phyloP scores from a whole-genome alignment of 2,797 vertebrate species.

The Halcyon chelicuti region DNA sequence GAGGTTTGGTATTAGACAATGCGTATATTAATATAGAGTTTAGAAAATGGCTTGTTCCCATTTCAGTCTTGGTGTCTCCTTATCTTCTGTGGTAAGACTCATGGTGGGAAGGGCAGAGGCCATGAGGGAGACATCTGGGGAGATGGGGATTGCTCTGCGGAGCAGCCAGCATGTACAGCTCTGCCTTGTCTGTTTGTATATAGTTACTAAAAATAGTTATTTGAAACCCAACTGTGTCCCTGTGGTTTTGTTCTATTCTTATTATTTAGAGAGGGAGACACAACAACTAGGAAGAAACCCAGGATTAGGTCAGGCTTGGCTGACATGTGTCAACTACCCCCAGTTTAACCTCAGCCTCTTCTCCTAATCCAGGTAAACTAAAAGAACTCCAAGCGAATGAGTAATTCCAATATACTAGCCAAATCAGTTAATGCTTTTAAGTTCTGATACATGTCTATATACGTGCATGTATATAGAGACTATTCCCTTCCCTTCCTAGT shows the following conservation, averaged over 20 bases:
- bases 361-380: not conserved
- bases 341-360: conserved; percentile 28
- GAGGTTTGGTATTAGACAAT: not conserved
- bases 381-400: not conserved
- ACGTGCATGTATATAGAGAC: not conserved
- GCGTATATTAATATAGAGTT: not conserved
- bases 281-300: not conserved
- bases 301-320: conserved; percentile 22
- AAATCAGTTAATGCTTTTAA: not conserved
- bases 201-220: not conserved
- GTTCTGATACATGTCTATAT: not conserved
- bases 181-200: not conserved
- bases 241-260: conserved; percentile 33
- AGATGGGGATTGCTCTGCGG: fast-evolving
- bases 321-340: not conserved
- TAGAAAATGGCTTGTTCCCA: not conserved
- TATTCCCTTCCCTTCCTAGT: not conserved
- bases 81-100: not conserved
- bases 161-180: fast-evolving
- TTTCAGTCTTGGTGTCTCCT: not conserved
- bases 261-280: conserved; percentile 21
- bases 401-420: not conserved
- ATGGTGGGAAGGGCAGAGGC: not conserved
- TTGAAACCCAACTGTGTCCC: not conserved
- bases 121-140: fast-evolving